Base-by-base conservation (phyloP, 2,797 vertebrate genomes). In the Typhlichthys eigenmanni region DNA sequence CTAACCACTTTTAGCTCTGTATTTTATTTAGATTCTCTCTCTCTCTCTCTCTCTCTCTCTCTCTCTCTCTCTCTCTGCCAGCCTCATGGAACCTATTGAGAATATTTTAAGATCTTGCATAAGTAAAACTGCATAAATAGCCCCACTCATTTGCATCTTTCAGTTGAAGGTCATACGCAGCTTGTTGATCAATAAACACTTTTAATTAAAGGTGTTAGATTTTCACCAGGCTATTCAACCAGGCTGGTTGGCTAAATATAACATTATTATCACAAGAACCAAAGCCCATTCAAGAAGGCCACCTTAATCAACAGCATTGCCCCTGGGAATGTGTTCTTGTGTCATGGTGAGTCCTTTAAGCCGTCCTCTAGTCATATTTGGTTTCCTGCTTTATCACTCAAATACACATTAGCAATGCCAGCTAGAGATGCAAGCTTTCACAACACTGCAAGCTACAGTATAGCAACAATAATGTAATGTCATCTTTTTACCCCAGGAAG, bases 91-190 rank as follows among this genome's bases (percentile, higher is more conserved):
- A 58, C 59, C 2, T 51, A 54, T 66, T 48, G 47, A 12, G 13
- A 12, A n/a, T 48, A 13, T 68, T 77, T 66, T 66, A 19, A 0
- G 2, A 14, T 1, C 13, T 47, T 9, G 5, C 53, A 58, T 71
- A 66, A 73, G 74, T 75, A 60, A 58, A 4, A 8, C 14, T 1
- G 17, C 13, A n/a, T 60, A 72, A 72, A 60, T 55, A 49, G 53
- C 46, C 46, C 38, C 64, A n/a, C 72, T 57, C 48, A 62, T 72
- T 64, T 65, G 66, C 54, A 17, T 38, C 47, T 24, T 58, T 62
- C 60, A 85, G 74, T 69, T 77, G 55, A 80, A 81, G 79, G 80
- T 82, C 69, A 81, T 59, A 74, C 60, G 78, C 78, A 59, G 63
- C 69, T 78, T 75, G 68, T 74, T 72, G 60, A 77, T 68, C 66